These are phyloP conservation scores for Brenthis daphne DNA, from an alignment of 2,888 invertebrate species.

Conservation along the genomic window DNA sequence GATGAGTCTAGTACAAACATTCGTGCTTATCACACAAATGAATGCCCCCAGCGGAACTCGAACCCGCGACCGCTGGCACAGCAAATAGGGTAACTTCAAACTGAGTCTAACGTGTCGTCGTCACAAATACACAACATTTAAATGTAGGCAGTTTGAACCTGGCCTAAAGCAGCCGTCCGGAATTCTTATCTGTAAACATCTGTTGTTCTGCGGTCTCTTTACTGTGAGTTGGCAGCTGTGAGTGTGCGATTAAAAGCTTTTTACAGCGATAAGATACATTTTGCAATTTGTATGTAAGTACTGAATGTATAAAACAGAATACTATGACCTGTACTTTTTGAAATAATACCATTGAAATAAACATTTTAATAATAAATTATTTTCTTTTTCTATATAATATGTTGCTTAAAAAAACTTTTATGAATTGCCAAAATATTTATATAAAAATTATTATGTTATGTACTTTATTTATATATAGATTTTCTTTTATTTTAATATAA, in stretches of 20 bases:
- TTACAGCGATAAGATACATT: constrained; percentile 27
- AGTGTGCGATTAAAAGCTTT: constrained; percentile 30
- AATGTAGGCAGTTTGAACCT: neutral
- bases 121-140: neutral
- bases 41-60: too few species aligned
- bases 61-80: too few species aligned
- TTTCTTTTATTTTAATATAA: too few species aligned
- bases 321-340: constrained; percentile 11
- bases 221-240: constrained; percentile 31
- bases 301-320: constrained; percentile 17
- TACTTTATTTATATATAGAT: too few species aligned
- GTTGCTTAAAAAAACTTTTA: too few species aligned
- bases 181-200: constrained; percentile 41
- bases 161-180: constrained; percentile 31
- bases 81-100: too few species aligned
- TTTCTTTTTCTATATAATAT: too few species aligned
- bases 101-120: neutral
- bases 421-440: too few species aligned
- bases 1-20: too few species aligned
- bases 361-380: too few species aligned
- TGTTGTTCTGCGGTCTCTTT: constrained; percentile 38
- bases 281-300: constrained; percentile 30
- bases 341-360: neutral
- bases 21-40: too few species aligned
- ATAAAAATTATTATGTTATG: too few species aligned